A percentile compares a stretch with the other conserved stretches of the same genome.
Conservation (phyloP, 2,113 vertebrate genomes). For the Embiotoca jacksoni region DNA sequence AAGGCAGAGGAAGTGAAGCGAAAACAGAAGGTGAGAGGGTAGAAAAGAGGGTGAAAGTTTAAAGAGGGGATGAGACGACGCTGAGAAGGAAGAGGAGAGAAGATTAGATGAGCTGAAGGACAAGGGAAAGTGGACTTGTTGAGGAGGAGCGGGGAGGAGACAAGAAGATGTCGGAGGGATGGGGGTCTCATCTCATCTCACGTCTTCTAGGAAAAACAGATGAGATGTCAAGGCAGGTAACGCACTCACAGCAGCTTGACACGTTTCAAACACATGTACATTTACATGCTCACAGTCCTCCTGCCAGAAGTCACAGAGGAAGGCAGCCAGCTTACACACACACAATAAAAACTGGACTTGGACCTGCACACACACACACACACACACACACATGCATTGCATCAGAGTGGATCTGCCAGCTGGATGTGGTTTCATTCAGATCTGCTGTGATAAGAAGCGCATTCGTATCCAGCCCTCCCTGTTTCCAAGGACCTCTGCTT, state of each 20-base stretch:
- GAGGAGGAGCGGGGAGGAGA: constrained; percentile 23
- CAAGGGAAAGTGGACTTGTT: constrained; percentile 39
- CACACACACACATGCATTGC: constrained; percentile 23
- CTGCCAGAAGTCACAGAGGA: too few species aligned
- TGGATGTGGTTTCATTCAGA: constrained; percentile 26
- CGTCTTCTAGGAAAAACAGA: neutral
- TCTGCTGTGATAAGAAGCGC: constrained; percentile 25
- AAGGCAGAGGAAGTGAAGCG: constrained; percentile 4
- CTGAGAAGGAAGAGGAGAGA: constrained; percentile 1
- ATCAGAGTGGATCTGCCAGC: constrained; percentile 2
- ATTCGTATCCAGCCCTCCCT: constrained; percentile 5
- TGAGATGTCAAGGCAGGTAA: constrained; percentile 41
- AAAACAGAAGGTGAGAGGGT: constrained; percentile 8
- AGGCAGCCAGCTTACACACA: neutral
- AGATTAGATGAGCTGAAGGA: constrained; percentile 22
- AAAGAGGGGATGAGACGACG: constrained; percentile 2
- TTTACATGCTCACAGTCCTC: too few species aligned
- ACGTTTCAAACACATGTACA: too few species aligned
- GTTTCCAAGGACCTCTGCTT: constrained; percentile 17
- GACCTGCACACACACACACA: constrained; percentile 5
- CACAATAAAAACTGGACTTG: neutral
- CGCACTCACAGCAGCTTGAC: neutral
- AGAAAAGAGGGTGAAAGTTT: constrained; percentile 10
- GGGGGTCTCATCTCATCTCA: neutral
- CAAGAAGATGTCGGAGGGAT: constrained; percentile 23